Evolutionary conservation across 1,140 invertebrate species (phyloP).

Genomic region (Hestina assimilis): DNA sequence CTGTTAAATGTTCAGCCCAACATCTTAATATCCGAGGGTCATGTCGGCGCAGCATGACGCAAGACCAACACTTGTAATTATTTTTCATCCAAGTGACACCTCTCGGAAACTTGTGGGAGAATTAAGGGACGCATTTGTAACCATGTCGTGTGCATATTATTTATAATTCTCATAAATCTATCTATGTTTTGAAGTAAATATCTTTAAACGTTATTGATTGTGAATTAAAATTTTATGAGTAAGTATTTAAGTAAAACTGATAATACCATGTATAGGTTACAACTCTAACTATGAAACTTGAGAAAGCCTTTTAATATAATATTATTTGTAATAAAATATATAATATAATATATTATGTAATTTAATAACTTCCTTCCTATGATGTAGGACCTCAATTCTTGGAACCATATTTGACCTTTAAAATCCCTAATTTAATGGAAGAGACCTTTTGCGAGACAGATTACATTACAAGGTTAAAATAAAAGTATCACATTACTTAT

Average conservation of each 20-base stretch:
- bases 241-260: too few relatives aligned
- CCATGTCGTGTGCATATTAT: slow-evolving; percentile 15
- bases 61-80: slow-evolving; percentile 56
- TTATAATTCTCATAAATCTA: slow-evolving; percentile 15
- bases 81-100: slow-evolving; percentile 63
- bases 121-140: slow-evolving; percentile 45
- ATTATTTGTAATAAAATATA: too few relatives aligned
- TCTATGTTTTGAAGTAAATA: not conserved
- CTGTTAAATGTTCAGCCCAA: slow-evolving; percentile 46
- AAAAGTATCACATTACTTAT: slow-evolving; percentile 20
- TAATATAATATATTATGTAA: not conserved
- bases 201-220: not conserved
- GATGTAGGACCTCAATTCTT: not conserved
- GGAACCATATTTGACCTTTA: slow-evolving; percentile 10
- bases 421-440: slow-evolving; percentile 13
- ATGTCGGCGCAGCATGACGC: slow-evolving; percentile 68
- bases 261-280: too few relatives aligned
- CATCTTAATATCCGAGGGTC: slow-evolving; percentile 67
- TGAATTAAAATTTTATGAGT: too few relatives aligned
- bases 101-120: slow-evolving; percentile 45
- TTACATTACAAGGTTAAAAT: slow-evolving; percentile 13
- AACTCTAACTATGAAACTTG: too few relatives aligned
- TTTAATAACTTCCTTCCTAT: not conserved
- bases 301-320: too few relatives aligned
- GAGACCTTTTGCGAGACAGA: slow-evolving; percentile 8